A percentile compares a stretch with the other conserved stretches of the same genome.
These are phyloP conservation scores for Trypoxylon attenuatum DNA, from an alignment of 2,888 invertebrate genomes.

Conservation along the genomic window DNA sequence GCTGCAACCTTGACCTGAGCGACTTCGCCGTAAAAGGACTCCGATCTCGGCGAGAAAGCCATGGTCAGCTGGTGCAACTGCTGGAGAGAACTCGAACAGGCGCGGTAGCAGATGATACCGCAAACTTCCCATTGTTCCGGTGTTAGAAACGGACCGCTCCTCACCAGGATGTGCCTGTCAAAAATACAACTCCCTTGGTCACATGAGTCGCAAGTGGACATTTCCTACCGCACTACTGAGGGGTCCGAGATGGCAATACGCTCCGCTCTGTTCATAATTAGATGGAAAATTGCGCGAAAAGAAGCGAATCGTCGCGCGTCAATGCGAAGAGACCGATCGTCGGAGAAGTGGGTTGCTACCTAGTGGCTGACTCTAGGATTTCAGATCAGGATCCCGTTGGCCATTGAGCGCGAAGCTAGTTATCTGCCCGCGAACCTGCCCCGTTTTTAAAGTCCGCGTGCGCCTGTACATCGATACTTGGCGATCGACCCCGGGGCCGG, in stretches of 20 bases:
- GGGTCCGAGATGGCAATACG: too few species aligned
- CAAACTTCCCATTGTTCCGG: constrained; percentile 91
- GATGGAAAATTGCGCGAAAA: too few species aligned
- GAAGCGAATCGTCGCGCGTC: background rate
- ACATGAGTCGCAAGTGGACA: too few species aligned
- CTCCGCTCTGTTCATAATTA: too few species aligned
- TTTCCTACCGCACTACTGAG: too few species aligned
- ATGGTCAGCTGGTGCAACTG: constrained; percentile 91
- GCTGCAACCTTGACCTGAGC: constrained; percentile 96
- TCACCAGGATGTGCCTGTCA: constrained; percentile 85
- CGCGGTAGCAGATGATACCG: constrained; percentile 87
- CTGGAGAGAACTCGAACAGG: constrained; percentile 90
- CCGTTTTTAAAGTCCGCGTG: constrained; percentile 58
- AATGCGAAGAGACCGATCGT: background rate
- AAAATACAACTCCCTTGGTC: background rate
- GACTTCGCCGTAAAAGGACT: constrained; percentile 95
- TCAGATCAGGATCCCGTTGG: constrained; percentile 53
- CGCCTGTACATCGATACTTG: constrained; percentile 66
- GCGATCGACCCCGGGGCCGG: constrained; percentile 51
- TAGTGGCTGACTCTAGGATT: constrained; percentile 46
- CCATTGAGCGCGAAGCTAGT: constrained; percentile 40
- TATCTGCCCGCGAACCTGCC: constrained; percentile 53
- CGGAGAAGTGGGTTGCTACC: constrained; percentile 22
- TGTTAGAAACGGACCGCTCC: constrained; percentile 87
- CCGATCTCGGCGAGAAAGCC: constrained; percentile 93